Evolutionary conservation across 2,888 invertebrate species (phyloP), one percentile per base, ranked within the genome.

Genomic region (Pantelozetes paolii): DNA sequence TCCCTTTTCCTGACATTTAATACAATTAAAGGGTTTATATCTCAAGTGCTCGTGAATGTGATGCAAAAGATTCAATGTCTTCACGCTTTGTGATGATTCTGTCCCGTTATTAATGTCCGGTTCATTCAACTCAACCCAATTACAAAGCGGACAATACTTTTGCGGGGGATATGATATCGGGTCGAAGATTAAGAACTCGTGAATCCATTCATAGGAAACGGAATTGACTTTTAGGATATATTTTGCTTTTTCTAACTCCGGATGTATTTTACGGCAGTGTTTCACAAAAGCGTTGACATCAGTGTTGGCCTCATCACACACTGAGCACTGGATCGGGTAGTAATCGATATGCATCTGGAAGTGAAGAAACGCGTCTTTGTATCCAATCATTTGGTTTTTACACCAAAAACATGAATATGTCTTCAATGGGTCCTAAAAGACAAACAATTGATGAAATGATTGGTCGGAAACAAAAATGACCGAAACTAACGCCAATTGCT

Each of bases 301-400:
- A 26, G 59, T 72, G 20, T n/a, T 57, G 11, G 64, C 73, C 20
- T 73, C 73, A 23, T 40, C 42, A 36, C 73, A 73, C 13, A 64
- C 15, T 9, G 42, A 48, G 42, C 73, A 73, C 50, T 73, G 42
- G 32, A 45, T 45, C 8, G 73, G 73, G 40, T 32, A 73, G 23
- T 73, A 62, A 45, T 73, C 73, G 64, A 73, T 40, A n/a, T 73
- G 73, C 18, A 36, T 11, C 26, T 73, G 64, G n/a, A 42, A 73
- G 23, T 73, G 73, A 1, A 20, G 32, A 18, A 67, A 23, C 1
- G 67, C 73, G 2, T 62, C 18, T 8, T 8, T 1, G 20, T 62
- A 62, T 6, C 54, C 62, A 9, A 8, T 11, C 13, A 26, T 13
- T 30, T 5, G 2, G 32, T 62, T 28, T 18, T 62, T 62, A 18